Evolutionary conservation across 2,113 vertebrate genomes (phyloP), one percentile per base, ranked within the genome.

Genomic region (Struthio camelus): DNA sequence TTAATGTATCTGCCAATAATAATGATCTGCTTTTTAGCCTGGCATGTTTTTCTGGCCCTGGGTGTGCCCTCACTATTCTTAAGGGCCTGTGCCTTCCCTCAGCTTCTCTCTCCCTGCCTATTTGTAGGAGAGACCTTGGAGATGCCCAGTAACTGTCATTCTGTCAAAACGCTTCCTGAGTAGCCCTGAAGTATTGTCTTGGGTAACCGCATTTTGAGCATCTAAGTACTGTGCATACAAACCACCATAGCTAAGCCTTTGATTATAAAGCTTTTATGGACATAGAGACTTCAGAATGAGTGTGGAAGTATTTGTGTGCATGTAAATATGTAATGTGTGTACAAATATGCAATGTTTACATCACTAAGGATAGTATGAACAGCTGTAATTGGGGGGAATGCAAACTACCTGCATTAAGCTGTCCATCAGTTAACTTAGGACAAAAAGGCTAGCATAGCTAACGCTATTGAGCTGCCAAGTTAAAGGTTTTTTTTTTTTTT

Each of bases 11-110:
- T 88, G 40, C 42, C 24, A n/a, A 3, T 78, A 54, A 42, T 20
- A 50, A 50, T 75, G 30, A 59, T 34, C 56, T 59, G 27, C 65
- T 89, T 93, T 93, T 85, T 80, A 67, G 36, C 9, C 25, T 95
- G 50, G 34, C 27, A 4, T 59, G 15, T 20, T 67, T 46, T 71
- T 20, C 36, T 76, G 69, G 32, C 59, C 46, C 30, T 76, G 42
- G 42, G n/a, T 36, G 36, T 76, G 8, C 71, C 48, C 87, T 93
- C 80, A 25, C 73, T 94, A 14, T 90, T 90, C 14, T 90, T 90
- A 79, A 46, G 46, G 53, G 11, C 14, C 36, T 0, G 0, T 58
- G 34, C 0, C 0, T 82, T 91, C 42, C 38, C 6, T 89, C 25
- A 9, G 79, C 10, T 23, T 89, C 20, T 88, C 61, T 84, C 54